These are phyloP conservation scores for Mormyrus hasselquistii DNA, from an alignment of 2,797 vertebrate species.

Conservation along the genomic window DNA sequence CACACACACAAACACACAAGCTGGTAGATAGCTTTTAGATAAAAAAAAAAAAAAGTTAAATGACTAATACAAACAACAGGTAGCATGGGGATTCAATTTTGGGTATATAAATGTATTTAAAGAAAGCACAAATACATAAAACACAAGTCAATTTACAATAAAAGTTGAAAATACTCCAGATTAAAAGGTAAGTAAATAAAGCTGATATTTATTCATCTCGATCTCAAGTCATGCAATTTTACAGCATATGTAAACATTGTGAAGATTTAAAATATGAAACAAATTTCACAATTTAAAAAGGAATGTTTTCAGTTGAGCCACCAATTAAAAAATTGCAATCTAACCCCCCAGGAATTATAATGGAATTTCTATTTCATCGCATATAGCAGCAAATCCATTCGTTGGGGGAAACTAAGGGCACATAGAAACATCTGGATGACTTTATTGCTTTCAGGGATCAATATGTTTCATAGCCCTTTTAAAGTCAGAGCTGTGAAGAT, in stretches of 20 bases:
- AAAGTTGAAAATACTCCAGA: background rate
- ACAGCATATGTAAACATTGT: conserved; percentile 79
- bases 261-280: conserved; percentile 57
- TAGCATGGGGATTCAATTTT: background rate
- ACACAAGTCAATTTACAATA: conserved; percentile 1
- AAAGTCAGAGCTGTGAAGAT: conserved; percentile 27
- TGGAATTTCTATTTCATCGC: background rate
- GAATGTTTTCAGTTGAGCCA: conserved; percentile 65
- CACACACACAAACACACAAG: no score
- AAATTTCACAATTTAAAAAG: conserved; percentile 55
- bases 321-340: conserved; percentile 10
- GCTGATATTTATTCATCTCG: conserved; percentile 62
- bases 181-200: conserved; percentile 54
- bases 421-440: conserved; percentile 5
- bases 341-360: background rate
- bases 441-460: conserved; percentile 35
- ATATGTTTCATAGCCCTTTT: background rate
- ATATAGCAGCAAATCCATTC: conserved; percentile 27
- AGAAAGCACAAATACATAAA: conserved; percentile 1
- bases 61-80: background rate
- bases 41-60: background rate
- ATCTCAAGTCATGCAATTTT: conserved; percentile 72
- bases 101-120: conserved; percentile 9
- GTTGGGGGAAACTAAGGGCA: conserved; percentile 21
- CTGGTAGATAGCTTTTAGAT: background rate